Conservation (phyloP, 2,113 vertebrate species). For the Rhombomys opimus region DNA sequence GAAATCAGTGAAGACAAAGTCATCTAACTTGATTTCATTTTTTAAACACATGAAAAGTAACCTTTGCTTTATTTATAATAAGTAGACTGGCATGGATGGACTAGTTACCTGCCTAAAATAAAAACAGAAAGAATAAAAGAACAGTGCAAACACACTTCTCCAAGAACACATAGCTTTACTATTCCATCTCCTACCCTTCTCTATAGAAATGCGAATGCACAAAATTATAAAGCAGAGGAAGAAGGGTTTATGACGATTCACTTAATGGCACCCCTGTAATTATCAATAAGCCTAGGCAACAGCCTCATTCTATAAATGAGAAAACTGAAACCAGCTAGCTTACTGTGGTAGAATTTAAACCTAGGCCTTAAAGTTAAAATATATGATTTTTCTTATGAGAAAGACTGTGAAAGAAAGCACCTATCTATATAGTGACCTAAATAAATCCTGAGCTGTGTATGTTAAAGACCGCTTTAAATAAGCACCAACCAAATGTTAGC, state of each 20-base stretch:
- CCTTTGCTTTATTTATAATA: slow-evolving; percentile 33
- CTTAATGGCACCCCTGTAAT: neutral
- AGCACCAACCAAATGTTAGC: neutral
- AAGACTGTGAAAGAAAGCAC: neutral
- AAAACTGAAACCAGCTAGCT: slow-evolving; percentile 41
- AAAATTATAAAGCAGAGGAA: slow-evolving; percentile 25
- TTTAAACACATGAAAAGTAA: neutral
- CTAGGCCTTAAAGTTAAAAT: slow-evolving; percentile 37
- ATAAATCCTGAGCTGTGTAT: neutral
- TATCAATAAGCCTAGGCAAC: slow-evolving; percentile 3
- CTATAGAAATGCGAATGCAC: slow-evolving; percentile 30
- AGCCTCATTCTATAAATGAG: slow-evolving; percentile 12
- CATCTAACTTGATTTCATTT: slow-evolving; percentile 38
- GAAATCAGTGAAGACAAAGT: slow-evolving; percentile 23
- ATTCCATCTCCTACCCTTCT: neutral
- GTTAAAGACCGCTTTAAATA: slow-evolving; percentile 37
- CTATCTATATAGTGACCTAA: neutral
- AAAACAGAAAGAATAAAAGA: neutral
- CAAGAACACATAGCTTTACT: slow-evolving; percentile 21
- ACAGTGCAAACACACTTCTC: slow-evolving; percentile 20
- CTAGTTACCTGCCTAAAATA: slow-evolving; percentile 54
- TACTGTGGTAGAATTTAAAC: slow-evolving; percentile 30
- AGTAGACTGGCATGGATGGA: neutral
- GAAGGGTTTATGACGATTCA: neutral
- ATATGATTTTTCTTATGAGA: neutral